A percentile compares a stretch with the other conserved stretches of the same genome.
phyloP scores from a whole-genome alignment of 2,888 invertebrate genomes.

The Vesta saturnalis region DNA sequence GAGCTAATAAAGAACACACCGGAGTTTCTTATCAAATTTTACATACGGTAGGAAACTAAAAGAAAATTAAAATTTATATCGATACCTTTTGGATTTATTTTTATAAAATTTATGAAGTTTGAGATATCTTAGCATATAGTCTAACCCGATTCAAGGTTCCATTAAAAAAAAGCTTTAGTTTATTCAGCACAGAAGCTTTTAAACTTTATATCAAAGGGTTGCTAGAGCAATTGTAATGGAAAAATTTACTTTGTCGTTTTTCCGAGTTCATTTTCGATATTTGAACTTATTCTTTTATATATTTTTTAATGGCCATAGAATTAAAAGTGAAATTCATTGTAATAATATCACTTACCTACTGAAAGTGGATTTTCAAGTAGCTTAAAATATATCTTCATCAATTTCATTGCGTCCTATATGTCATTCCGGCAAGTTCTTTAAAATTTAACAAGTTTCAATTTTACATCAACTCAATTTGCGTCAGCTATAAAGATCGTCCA shows the following conservation, averaged over 20 bases:
- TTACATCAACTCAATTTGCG: conserved; percentile 33
- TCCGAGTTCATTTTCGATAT: background rate
- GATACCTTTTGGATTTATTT: too few relatives aligned
- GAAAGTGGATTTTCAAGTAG: background rate
- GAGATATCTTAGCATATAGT: background rate
- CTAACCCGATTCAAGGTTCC: background rate
- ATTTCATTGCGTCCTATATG: conserved; percentile 23
- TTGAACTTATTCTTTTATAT: background rate
- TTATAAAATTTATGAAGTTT: background rate
- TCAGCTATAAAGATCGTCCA: conserved; percentile 31
- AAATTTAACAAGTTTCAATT: conserved; percentile 31
- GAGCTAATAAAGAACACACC: too few relatives aligned
- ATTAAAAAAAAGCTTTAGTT: background rate
- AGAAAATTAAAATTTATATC: too few relatives aligned
- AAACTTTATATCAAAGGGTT: background rate
- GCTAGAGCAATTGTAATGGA: conserved; percentile 1
- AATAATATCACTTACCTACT: too few relatives aligned
- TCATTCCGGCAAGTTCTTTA: conserved; percentile 27
- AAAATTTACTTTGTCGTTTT: background rate
- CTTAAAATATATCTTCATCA: background rate
- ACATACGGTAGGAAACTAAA: too few relatives aligned
- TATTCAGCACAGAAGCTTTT: background rate
- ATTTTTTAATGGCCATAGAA: too few relatives aligned
- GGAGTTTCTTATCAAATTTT: too few relatives aligned
- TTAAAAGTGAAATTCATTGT: background rate